phyloP scores from a whole-genome alignment of 1,140 invertebrate species.

The Pogonomyrmex californicus region DNA sequence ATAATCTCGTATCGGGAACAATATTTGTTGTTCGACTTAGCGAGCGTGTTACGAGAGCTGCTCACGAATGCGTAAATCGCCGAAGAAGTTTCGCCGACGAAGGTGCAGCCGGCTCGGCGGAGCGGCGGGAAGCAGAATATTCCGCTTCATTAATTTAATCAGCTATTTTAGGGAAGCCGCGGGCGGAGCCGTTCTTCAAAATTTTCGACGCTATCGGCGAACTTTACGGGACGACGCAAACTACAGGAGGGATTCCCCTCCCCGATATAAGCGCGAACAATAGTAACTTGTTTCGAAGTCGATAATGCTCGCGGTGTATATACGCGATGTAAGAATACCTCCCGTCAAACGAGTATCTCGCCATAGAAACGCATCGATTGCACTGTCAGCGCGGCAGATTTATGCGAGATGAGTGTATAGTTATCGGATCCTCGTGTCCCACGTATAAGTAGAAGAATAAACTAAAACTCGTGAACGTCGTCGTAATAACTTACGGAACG shows the following conservation, averaged over 20 bases:
- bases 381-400: conserved; percentile 47
- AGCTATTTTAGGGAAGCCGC: conserved; percentile 23
- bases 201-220: conserved; percentile 45
- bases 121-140: background rate
- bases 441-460: background rate
- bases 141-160: conserved; percentile 45
- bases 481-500: conserved; percentile 1
- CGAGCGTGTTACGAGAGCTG: background rate
- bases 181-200: conserved; percentile 18
- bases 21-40: conserved; percentile 47
- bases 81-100: conserved; percentile 17
- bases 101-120: background rate
- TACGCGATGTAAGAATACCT: conserved; percentile 31
- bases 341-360: conserved; percentile 26
- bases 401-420: conserved; percentile 33
- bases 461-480: background rate
- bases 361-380: conserved; percentile 10
- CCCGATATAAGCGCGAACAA: conserved; percentile 45
- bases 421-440: background rate
- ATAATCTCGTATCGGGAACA: conserved; percentile 27
- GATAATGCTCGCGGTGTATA: conserved; percentile 24
- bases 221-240: conserved; percentile 22
- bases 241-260: background rate
- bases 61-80: conserved; percentile 7
- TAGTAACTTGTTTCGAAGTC: conserved; percentile 45